Percentiles rank a stretch among this genome's conserved stretches.
These are phyloP conservation scores for Pelosia muscerda DNA, from an alignment of 2,888 invertebrate species.

Conservation along the genomic window DNA sequence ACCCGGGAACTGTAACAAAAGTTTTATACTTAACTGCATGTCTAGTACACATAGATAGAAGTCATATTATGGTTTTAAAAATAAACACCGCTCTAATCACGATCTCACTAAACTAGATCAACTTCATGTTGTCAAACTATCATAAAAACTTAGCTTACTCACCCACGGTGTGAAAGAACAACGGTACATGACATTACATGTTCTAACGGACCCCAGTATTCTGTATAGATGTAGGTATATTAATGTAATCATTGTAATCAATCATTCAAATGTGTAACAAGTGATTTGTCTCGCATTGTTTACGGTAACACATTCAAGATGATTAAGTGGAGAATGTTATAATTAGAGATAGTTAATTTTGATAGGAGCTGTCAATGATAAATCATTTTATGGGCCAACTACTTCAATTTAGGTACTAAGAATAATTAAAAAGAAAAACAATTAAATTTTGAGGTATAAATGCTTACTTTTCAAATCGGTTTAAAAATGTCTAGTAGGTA, in stretches of 20 bases:
- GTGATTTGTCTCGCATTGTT: constrained; percentile 23
- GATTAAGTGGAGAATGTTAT: not conserved
- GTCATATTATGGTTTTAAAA: not conserved
- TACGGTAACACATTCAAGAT: not conserved
- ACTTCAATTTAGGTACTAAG: no score
- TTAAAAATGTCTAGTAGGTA: no score
- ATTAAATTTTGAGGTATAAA: no score
- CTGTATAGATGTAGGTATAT: constrained; percentile 6
- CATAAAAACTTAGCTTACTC: constrained; percentile 28
- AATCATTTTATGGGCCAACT: no score
- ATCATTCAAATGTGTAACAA: constrained; percentile 31
- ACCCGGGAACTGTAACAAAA: no score
- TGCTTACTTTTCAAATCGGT: no score
- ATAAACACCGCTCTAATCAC: not conserved
- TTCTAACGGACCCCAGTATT: constrained; percentile 36
- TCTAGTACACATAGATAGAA: no score
- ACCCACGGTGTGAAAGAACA: constrained; percentile 26
- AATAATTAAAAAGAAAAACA: no score
- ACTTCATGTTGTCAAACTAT: constrained; percentile 20
- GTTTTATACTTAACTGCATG: no score
- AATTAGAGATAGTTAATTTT: not conserved
- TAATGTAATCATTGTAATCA: constrained; percentile 29
- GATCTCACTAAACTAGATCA: constrained; percentile 12
- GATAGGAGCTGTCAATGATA: not conserved
- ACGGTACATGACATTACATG: constrained; percentile 41